Conservation (phyloP, 2,113 vertebrate genomes). For the Parotia lawesii region DNA sequence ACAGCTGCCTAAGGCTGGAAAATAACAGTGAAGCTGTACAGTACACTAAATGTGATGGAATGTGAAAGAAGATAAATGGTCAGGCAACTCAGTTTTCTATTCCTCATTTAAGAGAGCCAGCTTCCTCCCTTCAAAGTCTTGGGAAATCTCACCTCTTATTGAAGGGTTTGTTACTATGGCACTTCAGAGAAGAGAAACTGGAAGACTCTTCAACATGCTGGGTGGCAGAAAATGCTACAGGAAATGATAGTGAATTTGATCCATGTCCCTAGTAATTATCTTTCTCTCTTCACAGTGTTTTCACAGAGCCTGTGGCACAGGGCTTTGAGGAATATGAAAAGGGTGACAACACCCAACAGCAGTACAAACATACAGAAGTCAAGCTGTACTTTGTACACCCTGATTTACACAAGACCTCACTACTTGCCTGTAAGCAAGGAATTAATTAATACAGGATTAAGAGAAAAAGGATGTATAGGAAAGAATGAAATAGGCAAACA, state of each 20-base stretch:
- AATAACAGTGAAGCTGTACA: neutral
- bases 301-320: neutral
- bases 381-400: constrained; percentile 13
- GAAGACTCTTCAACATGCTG: constrained; percentile 1
- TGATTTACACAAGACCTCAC: constrained; percentile 14
- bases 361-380: neutral
- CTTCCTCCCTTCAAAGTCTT: neutral
- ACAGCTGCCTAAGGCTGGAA: neutral
- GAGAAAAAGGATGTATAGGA: neutral
- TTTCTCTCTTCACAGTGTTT: constrained; percentile 39
- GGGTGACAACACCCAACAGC: constrained; percentile 10
- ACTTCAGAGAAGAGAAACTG: constrained; percentile 42
- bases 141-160: neutral
- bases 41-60: constrained; percentile 20
- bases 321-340: neutral
- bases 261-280: neutral
- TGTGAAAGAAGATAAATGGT: constrained; percentile 19
- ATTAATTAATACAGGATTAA: neutral
- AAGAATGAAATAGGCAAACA: neutral
- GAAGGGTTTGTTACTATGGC: constrained; percentile 28
- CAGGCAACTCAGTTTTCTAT: constrained; percentile 9
- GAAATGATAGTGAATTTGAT: constrained; percentile 1
- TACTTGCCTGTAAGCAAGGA: constrained; percentile 38
- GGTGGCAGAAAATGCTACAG: neutral
- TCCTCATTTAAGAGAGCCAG: neutral